Evolutionary conservation across 1,140 invertebrate genomes (phyloP).

Genomic region (Steinernema khuongi): DNA sequence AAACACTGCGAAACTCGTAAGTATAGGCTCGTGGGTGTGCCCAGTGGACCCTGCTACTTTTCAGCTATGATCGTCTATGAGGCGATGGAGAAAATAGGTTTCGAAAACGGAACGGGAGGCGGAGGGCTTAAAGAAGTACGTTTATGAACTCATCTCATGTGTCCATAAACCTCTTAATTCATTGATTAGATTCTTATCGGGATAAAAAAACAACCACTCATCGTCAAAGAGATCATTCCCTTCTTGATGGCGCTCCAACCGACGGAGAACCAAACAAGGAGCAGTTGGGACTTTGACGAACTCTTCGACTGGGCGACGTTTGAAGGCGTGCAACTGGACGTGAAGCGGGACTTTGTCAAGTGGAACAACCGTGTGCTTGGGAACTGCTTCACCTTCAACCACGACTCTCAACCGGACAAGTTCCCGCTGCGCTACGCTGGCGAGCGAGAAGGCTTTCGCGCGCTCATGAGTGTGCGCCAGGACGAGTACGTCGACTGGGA

Average conservation of each 20-base stretch:
- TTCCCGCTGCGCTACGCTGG: neutral
- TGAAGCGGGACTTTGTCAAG: slow-evolving; percentile 20
- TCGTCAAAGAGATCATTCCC: slow-evolving; percentile 38
- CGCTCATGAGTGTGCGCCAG: neutral
- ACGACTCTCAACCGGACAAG: neutral
- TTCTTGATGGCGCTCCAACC: slow-evolving; percentile 55
- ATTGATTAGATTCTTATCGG: too few relatives aligned
- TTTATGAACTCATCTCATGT: too few relatives aligned
- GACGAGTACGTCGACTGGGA: slow-evolving; percentile 3
- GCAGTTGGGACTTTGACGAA: slow-evolving; percentile 65
- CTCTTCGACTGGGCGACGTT: slow-evolving; percentile 31
- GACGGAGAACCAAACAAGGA: slow-evolving; percentile 73
- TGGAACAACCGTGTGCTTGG: slow-evolving; percentile 39
- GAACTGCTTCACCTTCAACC: slow-evolving; percentile 43
- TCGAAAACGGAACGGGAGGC: too few relatives aligned
- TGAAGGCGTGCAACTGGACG: slow-evolving; percentile 31
- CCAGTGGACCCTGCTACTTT: too few relatives aligned
- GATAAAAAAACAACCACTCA: too few relatives aligned
- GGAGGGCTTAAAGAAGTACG: too few relatives aligned
- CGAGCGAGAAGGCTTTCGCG: slow-evolving; percentile 22
- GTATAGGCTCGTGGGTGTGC: too few relatives aligned
- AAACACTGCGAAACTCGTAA: too few relatives aligned
- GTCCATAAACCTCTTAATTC: too few relatives aligned
- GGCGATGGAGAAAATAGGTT: too few relatives aligned
- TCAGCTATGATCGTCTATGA: too few relatives aligned